Evolutionary conservation across 1,140 invertebrate species (phyloP).

Genomic region (Drosophila simulans): DNA sequence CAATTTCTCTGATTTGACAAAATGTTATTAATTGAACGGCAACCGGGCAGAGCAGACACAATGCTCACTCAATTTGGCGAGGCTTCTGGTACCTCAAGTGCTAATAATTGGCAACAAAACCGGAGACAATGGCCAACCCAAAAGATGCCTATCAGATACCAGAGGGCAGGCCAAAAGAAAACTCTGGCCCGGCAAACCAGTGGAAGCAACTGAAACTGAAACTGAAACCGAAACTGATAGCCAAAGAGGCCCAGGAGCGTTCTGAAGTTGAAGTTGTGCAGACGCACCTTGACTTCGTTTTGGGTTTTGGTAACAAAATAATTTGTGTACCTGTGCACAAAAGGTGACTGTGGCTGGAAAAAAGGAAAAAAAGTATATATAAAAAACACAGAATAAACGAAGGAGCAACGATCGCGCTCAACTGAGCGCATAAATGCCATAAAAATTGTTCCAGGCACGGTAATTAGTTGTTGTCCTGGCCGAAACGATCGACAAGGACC

Average conservation of each 20-base stretch:
- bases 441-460: constrained; percentile 81
- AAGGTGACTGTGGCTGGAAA: constrained; percentile 50
- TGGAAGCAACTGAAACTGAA: constrained; percentile 2
- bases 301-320: constrained; percentile 68
- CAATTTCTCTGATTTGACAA: constrained; percentile 77
- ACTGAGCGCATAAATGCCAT: constrained; percentile 80
- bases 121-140: constrained; percentile 64
- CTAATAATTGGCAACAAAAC: constrained; percentile 71
- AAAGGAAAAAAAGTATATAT: not conserved
- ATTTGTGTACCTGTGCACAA: constrained; percentile 72
- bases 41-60: constrained; percentile 32
- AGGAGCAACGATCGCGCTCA: constrained; percentile 65
- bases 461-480: constrained; percentile 81
- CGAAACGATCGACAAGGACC: constrained; percentile 42
- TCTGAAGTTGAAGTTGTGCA: constrained; percentile 12
- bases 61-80: constrained; percentile 56
- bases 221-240: constrained; percentile 42
- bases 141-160: constrained; percentile 56
- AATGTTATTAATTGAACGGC: constrained; percentile 76
- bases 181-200: constrained; percentile 3
- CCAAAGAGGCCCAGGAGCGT: constrained; percentile 4
- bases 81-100: constrained; percentile 62
- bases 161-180: constrained; percentile 16
- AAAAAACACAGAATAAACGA: constrained; percentile 2
- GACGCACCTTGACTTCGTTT: constrained; percentile 51